These are phyloP conservation scores for Drosophila nigrodunni DNA, from an alignment of 1,140 invertebrate genomes.

Conservation along the genomic window DNA sequence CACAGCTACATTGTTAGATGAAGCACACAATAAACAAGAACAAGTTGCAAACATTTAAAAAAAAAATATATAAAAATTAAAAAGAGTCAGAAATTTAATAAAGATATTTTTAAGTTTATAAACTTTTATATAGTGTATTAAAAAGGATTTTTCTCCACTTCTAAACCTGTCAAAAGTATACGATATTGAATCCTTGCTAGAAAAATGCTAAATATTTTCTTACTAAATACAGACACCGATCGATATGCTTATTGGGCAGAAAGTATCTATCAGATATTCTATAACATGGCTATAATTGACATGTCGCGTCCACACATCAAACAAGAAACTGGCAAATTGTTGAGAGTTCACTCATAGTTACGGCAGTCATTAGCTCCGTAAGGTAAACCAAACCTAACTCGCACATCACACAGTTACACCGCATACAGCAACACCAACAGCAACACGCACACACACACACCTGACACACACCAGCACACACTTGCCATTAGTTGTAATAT, in stretches of 20 bases:
- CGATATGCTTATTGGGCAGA: neutral
- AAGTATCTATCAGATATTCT: constrained; percentile 1
- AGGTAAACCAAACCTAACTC: constrained; percentile 22
- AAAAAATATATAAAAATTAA: neutral
- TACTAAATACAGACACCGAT: neutral
- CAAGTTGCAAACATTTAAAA: neutral
- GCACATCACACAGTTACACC: neutral
- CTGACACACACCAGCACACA: neutral
- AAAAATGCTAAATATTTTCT: neutral
- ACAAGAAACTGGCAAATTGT: constrained; percentile 5
- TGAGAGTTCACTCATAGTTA: neutral
- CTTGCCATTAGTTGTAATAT: constrained; percentile 53
- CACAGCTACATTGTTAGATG: neutral
- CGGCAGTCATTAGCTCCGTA: constrained; percentile 38
- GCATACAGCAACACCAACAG: neutral
- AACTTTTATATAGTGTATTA: too few relatives aligned
- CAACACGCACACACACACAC: neutral
- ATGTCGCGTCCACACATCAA: constrained; percentile 33
- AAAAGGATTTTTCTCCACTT: too few relatives aligned
- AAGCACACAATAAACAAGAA: neutral
- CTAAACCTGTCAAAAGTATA: neutral
- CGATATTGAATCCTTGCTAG: neutral
- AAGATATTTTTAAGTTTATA: too few relatives aligned
- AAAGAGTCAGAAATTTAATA: neutral
- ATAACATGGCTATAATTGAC: constrained; percentile 31